Conservation (phyloP, 2,888 invertebrate genomes). For the Penaeus monodon region DNA sequence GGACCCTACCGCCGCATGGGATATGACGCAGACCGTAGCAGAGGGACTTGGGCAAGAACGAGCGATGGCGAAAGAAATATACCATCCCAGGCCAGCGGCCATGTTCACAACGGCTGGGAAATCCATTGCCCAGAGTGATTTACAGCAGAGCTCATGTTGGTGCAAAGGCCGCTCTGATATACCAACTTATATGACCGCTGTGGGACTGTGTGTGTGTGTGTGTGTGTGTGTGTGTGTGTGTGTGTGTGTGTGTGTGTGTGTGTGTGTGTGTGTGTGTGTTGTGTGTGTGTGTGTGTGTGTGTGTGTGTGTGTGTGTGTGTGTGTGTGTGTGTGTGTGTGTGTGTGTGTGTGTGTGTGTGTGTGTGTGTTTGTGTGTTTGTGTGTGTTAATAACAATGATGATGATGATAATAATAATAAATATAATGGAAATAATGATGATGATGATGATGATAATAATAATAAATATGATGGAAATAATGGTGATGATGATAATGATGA, state of each 20-base stretch:
- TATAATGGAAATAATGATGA: no score
- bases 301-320: no score
- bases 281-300: no score
- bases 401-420: no score
- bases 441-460: no score
- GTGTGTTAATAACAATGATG: no score
- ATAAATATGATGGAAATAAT: no score
- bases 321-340: no score
- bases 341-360: no score
- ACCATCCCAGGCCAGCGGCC: slow-evolving; percentile 30
- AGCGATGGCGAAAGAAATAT: slow-evolving; percentile 19
- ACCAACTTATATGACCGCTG: background rate
- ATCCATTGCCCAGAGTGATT: slow-evolving; percentile 30
- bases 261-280: no score
- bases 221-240: slow-evolving; percentile 27
- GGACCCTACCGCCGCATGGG: background rate
- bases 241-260: background rate
- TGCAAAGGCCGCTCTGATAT: background rate
- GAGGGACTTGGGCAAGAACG: background rate
- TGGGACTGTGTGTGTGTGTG: slow-evolving; percentile 28
- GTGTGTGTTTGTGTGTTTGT: no score
- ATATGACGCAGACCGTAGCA: background rate
- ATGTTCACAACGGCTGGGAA: slow-evolving; percentile 28
- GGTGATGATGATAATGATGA: no score
- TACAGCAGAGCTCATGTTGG: slow-evolving; percentile 13